A percentile compares a stretch with the other conserved stretches of the same genome.
These are phyloP conservation scores for Neocrepidodera transversa DNA, from an alignment of 2,888 invertebrate species.

Conservation along the genomic window DNA sequence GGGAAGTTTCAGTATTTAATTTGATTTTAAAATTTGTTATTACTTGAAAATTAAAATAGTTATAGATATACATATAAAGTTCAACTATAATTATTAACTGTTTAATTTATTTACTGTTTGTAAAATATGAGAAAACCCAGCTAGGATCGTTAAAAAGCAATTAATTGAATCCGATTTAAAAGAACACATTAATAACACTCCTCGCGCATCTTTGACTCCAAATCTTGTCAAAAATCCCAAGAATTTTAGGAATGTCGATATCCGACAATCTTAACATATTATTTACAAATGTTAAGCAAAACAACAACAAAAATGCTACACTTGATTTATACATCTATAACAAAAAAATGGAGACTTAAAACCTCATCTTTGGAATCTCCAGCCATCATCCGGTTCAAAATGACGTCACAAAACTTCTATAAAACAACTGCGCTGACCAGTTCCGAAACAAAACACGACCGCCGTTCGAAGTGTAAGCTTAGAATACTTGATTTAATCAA, in stretches of 20 bases:
- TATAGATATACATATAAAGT: no score
- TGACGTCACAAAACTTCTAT: constrained; percentile 42
- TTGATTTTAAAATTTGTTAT: no score
- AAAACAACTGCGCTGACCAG: constrained; percentile 31
- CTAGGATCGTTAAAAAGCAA: no score
- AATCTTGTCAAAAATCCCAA: constrained; percentile 12
- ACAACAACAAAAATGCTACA: constrained; percentile 20
- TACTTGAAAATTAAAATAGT: no score
- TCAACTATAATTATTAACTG: no score
- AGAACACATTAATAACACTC: neutral
- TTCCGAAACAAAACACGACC: constrained; percentile 29
- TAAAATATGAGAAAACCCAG: no score
- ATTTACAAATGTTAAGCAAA: constrained; percentile 21
- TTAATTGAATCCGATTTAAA: no score
- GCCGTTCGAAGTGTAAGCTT: constrained; percentile 21
- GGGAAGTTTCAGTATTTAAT: no score
- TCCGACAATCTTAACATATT: constrained; percentile 14
- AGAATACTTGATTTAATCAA: constrained; percentile 6
- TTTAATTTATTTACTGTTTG: no score
- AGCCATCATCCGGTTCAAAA: constrained; percentile 31
- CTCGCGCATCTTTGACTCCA: neutral
- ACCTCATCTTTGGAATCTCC: constrained; percentile 36
- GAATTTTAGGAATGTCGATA: constrained; percentile 23
- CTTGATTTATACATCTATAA: constrained; percentile 30
- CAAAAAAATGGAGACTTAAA: constrained; percentile 23